Percentiles rank a stretch among this genome's conserved stretches.
phyloP scores from a whole-genome alignment of 1,140 invertebrate species.

The Branchinecta lindahli region DNA sequence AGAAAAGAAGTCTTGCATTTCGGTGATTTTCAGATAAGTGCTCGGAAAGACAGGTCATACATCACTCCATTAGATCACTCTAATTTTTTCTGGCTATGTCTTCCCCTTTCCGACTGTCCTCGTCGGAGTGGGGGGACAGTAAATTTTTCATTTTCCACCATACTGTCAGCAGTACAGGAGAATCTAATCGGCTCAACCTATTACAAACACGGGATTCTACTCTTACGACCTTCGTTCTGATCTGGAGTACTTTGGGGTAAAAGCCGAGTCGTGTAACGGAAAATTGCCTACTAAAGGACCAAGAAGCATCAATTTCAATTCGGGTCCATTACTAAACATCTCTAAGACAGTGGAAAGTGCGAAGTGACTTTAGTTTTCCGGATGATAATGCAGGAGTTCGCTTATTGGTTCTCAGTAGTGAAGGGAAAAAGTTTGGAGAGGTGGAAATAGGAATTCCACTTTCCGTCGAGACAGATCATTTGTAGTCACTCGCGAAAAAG shows the following conservation, averaged over 20 bases:
- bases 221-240: conserved; percentile 7
- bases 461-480: no score
- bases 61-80: no score
- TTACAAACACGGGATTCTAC: conserved; percentile 10
- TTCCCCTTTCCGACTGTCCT: no score
- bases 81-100: no score
- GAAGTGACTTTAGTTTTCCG: not conserved
- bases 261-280: conserved; percentile 10
- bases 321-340: not conserved
- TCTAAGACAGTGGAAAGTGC: not conserved
- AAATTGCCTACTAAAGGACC: conserved; percentile 9
- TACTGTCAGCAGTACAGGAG: not conserved
- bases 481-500: no score
- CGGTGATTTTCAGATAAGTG: no score
- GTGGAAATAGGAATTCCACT: no score
- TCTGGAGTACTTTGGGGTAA: conserved; percentile 9
- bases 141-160: not conserved
- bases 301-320: conserved; percentile 3
- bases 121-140: not conserved
- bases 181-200: conserved; percentile 10
- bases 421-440: no score
- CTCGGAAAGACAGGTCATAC: no score
- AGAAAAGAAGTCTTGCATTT: no score
- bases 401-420: no score
- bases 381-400: no score